Evolutionary conservation across 53 echinoderm and acorn worm species (phyloP).

Genomic region (Mesocentrotus franciscanus): DNA sequence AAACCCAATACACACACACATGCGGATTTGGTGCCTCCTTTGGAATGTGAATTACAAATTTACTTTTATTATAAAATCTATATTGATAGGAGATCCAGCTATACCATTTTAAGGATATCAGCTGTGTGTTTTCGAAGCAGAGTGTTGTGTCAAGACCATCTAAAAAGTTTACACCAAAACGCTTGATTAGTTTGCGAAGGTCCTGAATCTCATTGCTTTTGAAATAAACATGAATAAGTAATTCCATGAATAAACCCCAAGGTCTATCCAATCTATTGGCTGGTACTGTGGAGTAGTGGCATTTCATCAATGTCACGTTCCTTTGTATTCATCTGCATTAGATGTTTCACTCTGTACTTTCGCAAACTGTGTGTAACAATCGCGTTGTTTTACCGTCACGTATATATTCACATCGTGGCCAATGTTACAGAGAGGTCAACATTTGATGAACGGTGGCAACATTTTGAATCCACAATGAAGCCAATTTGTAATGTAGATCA

Average conservation of each 20-base stretch:
- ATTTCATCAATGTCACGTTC: background rate
- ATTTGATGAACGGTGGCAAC: background rate
- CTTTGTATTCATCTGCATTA: background rate
- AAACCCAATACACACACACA: too few relatives aligned
- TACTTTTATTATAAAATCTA: background rate
- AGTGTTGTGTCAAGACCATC: background rate
- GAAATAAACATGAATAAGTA: background rate
- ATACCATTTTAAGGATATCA: too few relatives aligned
- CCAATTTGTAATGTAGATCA: background rate
- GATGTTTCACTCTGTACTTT: too few relatives aligned
- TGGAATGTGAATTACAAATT: background rate
- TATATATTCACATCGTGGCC: background rate
- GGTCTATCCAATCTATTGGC: background rate
- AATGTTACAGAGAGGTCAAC: background rate
- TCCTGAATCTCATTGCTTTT: background rate
- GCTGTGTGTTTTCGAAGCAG: background rate
- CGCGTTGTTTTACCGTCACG: background rate
- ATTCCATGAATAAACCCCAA: background rate
- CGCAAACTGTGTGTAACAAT: background rate
- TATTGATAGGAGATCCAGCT: too few relatives aligned
- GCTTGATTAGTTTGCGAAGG: too few relatives aligned
- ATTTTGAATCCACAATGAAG: background rate
- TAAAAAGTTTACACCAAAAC: background rate
- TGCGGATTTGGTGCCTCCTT: background rate
- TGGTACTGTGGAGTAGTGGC: background rate